Evolutionary conservation across 1,140 invertebrate species (phyloP).

Genomic region (Plectus sambesii): DNA sequence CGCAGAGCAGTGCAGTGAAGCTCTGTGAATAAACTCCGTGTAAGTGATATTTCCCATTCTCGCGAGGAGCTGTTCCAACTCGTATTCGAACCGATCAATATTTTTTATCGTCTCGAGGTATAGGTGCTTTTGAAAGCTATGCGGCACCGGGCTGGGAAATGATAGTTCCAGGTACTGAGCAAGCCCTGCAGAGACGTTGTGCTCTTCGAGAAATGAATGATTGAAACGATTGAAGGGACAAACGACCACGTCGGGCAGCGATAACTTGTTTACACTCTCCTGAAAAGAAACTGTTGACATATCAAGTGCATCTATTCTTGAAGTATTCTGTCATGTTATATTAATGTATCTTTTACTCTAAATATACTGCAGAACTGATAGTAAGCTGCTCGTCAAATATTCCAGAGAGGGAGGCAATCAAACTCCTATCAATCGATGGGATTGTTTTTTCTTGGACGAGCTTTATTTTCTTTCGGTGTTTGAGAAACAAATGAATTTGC

Average conservation of each 20-base stretch:
- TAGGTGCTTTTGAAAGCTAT: slow-evolving; percentile 22
- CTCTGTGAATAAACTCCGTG: slow-evolving; percentile 11
- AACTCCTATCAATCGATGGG: no score
- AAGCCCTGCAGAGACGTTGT: slow-evolving; percentile 27
- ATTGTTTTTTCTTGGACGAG: no score
- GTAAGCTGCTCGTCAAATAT: no score
- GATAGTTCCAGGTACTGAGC: slow-evolving; percentile 36
- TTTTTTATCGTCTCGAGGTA: slow-evolving; percentile 10
- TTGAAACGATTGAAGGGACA: slow-evolving; percentile 41
- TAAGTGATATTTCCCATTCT: slow-evolving; percentile 17
- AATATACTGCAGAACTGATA: no score
- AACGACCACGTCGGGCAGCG: slow-evolving; percentile 31
- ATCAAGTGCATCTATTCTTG: no score
- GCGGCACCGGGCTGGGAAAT: slow-evolving; percentile 23
- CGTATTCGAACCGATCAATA: slow-evolving; percentile 20
- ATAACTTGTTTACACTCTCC: slow-evolving; percentile 13
- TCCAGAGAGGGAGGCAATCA: no score
- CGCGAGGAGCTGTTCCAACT: slow-evolving; percentile 16
- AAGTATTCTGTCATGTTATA: no score
- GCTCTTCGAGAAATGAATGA: slow-evolving; percentile 19
- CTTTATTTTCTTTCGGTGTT: no score
- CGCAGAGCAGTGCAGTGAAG: slow-evolving; percentile 18
- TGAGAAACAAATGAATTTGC: no score
- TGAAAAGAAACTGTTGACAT: no score
- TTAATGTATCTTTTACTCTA: no score